Percentiles rank a stretch among this genome's conserved stretches.
phyloP scores from a whole-genome alignment of 2,113 vertebrate genomes.

The Ursus arctos region DNA sequence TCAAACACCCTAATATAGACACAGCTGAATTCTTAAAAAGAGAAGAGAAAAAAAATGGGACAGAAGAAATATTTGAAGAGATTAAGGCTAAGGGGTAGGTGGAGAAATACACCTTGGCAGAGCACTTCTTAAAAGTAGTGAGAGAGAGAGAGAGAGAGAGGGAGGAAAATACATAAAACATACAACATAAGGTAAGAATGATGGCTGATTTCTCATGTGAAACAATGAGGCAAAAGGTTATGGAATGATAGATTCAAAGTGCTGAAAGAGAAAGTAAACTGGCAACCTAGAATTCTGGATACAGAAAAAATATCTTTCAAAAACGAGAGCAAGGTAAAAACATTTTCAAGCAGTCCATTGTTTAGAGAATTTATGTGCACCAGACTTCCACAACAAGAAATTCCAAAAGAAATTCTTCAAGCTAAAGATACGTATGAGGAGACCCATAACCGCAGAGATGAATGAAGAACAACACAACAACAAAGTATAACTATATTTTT shows the following conservation, averaged over 20 bases:
- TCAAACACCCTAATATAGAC: not conserved
- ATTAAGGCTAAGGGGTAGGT: fast-evolving
- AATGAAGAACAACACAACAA: not conserved
- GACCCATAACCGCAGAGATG: not conserved
- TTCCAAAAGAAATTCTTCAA: not conserved
- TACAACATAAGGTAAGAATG: not conserved
- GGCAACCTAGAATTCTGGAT: not conserved
- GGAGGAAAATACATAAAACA: not conserved
- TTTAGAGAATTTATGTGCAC: not conserved
- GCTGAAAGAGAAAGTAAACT: not conserved
- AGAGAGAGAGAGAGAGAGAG: not conserved
- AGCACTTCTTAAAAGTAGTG: not conserved
- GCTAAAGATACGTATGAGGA: not conserved
- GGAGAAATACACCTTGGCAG: not conserved
- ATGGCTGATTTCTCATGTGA: not conserved
- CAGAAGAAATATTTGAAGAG: not conserved
- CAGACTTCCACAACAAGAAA: not conserved
- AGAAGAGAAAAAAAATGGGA: not conserved
- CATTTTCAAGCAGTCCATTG: not conserved
- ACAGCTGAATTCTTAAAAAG: not conserved
- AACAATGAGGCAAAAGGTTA: not conserved
- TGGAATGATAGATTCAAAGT: not conserved
- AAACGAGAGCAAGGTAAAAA: not conserved
- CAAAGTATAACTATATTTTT: not conserved
- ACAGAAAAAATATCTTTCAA: not conserved